Evolutionary conservation across 2,888 invertebrate species (phyloP), one percentile per base, ranked within the genome.

Genomic region (Drosophila prolongata): DNA sequence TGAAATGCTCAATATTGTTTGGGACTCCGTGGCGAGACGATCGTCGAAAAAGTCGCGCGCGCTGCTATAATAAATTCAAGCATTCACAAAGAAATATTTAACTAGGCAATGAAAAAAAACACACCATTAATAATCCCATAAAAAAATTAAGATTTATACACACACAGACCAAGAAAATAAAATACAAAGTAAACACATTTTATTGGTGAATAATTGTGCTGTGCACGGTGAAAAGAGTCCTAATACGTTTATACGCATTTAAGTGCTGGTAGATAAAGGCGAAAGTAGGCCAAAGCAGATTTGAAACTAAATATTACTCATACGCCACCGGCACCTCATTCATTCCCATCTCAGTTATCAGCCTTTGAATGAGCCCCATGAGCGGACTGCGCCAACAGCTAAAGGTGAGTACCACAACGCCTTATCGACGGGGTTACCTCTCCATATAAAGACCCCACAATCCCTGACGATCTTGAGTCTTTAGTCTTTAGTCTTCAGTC

Each of bases 361-460:
- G 16, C 67, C 66, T 74, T 82, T 90, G 87, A 91, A 91, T 91
- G 91, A 91, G 90, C 87, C 90, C 91, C 75, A 92, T 92, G 92
- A 92, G 92, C 78, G 91, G 92, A 81, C 88, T 92, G 78, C 91
- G 92, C 68, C 91, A 91, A 70, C 92, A 92, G 80, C 86, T 92
- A 34, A 92, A 92, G 92, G 92, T 92, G 77, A 89, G 90, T 85
- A 70, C 46, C 24, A 4, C n/a, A 66, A 13, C 16, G 10, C 38
- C 27, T 16, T 16, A 11, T 11, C 16, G 34, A 11, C 4, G 24
- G 24, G 46, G 3, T 13, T 11, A 24, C 13, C 19, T 6, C 3
- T 11, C 16, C 8, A 8, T 9, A 10, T 10, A 11, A 10, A 3
- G n/a, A 16, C 13, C 38, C 37, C 44, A 44, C 44, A 44, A 24